A percentile compares a stretch with the other conserved stretches of the same genome.
phyloP scores from a whole-genome alignment of 2,888 invertebrate species.

The Copidosoma aretas region DNA sequence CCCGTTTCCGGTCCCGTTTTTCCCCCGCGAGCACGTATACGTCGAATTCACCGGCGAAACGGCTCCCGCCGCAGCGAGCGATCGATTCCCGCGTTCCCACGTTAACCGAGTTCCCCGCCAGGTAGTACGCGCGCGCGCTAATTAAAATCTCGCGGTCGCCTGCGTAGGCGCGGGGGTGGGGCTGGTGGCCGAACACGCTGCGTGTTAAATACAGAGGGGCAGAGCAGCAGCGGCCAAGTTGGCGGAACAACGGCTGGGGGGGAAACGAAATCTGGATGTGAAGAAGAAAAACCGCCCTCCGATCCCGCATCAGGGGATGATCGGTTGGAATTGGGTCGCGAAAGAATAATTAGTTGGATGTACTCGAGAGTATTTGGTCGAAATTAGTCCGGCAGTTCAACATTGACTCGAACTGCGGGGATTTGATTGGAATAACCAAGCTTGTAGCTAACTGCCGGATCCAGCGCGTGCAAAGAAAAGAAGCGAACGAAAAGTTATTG shows the following conservation, averaged over 20 bases:
- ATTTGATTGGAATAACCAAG: no score
- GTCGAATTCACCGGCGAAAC: background rate
- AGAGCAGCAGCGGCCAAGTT: background rate
- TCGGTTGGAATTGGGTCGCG: no score
- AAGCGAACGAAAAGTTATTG: no score
- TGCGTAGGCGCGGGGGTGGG: constrained; percentile 5
- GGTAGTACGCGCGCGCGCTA: constrained; percentile 7
- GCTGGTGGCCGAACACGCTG: background rate
- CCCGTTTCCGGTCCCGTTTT: background rate
- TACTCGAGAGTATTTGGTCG: no score
- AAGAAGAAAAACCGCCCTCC: background rate
- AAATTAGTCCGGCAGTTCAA: no score
- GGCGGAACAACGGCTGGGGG: background rate
- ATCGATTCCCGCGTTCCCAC: constrained; percentile 5
- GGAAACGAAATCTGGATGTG: background rate
- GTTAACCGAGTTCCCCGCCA: constrained; percentile 4
- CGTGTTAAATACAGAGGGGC: background rate
- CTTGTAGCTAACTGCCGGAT: no score
- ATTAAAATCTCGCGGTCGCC: constrained; percentile 24
- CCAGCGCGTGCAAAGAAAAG: no score
- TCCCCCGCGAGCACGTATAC: background rate
- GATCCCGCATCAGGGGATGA: no score
- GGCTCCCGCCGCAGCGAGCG: background rate
- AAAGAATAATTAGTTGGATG: no score
- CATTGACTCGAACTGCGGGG: no score